These are phyloP conservation scores for Cryptotermes secundus DNA, from an alignment of 1,140 invertebrate species.

Conservation along the genomic window DNA sequence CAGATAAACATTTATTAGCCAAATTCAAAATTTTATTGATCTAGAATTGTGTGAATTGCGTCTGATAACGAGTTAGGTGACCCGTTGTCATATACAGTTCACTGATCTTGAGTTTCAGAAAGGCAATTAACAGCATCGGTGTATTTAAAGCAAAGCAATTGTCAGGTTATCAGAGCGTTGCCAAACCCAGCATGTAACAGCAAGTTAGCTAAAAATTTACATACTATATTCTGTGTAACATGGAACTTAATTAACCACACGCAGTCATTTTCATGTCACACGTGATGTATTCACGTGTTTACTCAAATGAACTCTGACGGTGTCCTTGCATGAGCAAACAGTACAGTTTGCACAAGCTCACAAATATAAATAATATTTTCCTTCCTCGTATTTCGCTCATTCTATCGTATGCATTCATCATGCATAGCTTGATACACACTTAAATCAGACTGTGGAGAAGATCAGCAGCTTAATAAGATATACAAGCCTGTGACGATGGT, in stretches of 20 bases:
- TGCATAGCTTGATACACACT: too few relatives aligned
- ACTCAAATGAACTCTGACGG: background rate
- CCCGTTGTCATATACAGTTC: too few relatives aligned
- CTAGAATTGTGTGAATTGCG: too few relatives aligned
- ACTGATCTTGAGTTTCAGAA: too few relatives aligned
- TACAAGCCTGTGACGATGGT: too few relatives aligned
- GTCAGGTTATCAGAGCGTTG: background rate
- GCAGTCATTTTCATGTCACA: background rate
- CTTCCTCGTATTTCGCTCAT: background rate
- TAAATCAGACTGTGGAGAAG: too few relatives aligned
- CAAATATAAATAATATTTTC: background rate
- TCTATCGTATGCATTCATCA: background rate
- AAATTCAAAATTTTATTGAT: too few relatives aligned
- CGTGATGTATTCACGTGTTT: background rate
- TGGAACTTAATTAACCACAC: background rate
- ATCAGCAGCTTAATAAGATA: too few relatives aligned
- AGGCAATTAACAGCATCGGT: background rate
- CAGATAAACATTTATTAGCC: too few relatives aligned
- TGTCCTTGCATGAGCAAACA: background rate
- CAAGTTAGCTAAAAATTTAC: background rate
- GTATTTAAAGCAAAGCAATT: too few relatives aligned
- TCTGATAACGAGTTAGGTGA: too few relatives aligned
- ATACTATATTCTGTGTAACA: background rate
- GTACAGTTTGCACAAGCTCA: background rate
- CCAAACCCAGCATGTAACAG: background rate